phyloP scores from a whole-genome alignment of 2,113 vertebrate species.

The Patagioenas fasciata region DNA sequence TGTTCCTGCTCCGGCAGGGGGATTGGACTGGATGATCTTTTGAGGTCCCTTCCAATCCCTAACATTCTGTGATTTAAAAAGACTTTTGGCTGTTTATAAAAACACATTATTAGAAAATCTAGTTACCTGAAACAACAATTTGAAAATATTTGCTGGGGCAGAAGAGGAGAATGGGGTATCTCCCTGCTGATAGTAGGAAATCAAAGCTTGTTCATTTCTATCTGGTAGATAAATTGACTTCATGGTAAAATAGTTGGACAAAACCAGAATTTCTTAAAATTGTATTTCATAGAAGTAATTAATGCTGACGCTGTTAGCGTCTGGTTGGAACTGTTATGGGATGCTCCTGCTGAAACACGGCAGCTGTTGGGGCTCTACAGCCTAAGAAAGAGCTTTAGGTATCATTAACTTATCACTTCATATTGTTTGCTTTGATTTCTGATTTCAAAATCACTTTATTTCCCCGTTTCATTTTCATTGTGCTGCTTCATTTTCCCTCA shows the following conservation, averaged over 20 bases:
- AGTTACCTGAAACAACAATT: background rate
- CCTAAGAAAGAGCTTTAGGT: background rate
- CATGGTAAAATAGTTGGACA: background rate
- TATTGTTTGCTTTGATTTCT: background rate
- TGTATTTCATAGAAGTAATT: background rate
- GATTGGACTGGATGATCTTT: too few relatives aligned
- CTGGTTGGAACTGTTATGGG: background rate
- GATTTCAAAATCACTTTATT: background rate
- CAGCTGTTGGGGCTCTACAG: background rate
- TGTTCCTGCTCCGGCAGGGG: too few relatives aligned
- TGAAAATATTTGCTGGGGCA: background rate
- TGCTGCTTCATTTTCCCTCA: background rate
- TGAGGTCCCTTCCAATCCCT: too few relatives aligned
- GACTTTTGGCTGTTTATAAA: background rate
- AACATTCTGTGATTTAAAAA: too few relatives aligned
- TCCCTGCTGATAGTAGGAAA: background rate
- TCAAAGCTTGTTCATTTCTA: background rate
- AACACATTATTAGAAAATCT: background rate
- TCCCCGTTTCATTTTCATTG: background rate
- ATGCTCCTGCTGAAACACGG: background rate
- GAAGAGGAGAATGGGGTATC: background rate
- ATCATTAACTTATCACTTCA: background rate
- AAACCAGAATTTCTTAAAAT: background rate
- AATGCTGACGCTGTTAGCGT: accelerated
- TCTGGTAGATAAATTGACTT: background rate